Conservation (phyloP, 2,888 invertebrate species). For the Spodoptera littoralis region DNA sequence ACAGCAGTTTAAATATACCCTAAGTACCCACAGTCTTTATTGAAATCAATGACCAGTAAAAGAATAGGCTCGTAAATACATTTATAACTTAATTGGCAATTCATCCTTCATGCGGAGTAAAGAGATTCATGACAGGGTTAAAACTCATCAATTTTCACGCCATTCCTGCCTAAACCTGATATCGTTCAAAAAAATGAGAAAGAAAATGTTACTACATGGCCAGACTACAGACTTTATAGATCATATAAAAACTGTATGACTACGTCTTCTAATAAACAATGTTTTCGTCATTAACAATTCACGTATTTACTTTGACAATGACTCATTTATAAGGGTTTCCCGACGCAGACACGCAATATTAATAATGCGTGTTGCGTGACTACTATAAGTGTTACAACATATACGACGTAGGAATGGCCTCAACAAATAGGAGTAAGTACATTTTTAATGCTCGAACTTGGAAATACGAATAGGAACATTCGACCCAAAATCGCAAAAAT, state of each 20-base stretch:
- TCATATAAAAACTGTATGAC: conserved; percentile 1
- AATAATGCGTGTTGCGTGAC: conserved; percentile 45
- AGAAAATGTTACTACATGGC: conserved; percentile 12
- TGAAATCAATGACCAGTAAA: too few species aligned
- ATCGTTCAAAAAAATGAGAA: conserved; percentile 23
- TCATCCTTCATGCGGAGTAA: conserved; percentile 35
- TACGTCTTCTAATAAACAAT: conserved; percentile 26
- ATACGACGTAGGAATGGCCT: conserved; percentile 18
- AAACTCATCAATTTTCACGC: conserved; percentile 48
- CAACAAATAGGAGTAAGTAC: conserved; percentile 11
- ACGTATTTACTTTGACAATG: conserved; percentile 35
- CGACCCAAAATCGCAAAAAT: conserved; percentile 12
- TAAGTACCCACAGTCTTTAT: too few species aligned
- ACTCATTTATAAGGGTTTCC: conserved; percentile 47
- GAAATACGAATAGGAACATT: conserved; percentile 7
- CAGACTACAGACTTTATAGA: conserved; percentile 10
- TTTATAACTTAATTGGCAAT: conserved; percentile 26
- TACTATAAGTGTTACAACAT: conserved; percentile 37
- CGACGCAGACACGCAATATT: conserved; percentile 36
- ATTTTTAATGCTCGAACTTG: conserved; percentile 24
- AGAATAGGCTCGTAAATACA: too few species aligned
- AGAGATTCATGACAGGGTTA: conserved; percentile 46
- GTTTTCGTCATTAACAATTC: conserved; percentile 28
- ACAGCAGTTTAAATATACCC: not conserved
- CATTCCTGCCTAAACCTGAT: conserved; percentile 19